Base-by-base conservation (phyloP, 2,797 vertebrate species). In the Coreius guichenoti region DNA sequence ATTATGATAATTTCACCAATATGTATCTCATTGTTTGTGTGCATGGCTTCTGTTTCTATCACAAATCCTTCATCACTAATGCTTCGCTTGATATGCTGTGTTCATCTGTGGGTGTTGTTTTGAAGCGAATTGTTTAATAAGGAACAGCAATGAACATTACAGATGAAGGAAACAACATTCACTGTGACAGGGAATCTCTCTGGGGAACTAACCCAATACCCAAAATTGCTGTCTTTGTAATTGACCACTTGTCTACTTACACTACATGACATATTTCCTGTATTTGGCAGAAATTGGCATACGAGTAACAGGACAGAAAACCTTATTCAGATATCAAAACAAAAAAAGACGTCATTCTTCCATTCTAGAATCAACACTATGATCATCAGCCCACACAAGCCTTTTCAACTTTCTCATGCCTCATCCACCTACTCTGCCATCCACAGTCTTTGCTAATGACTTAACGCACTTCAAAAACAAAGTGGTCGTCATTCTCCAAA, bases 351-450 rank as follows among this genome's bases (percentile, higher is more conserved):
- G 47, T 26, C n/a, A 17, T 63, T 63, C 61, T 65, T 49, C 39
- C 6, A 31, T 67, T 29, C 26, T 65, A 13, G 43, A 80, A 47
- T 49, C 19, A 21, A 23, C 61, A 33, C 61, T 47, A 47, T 4
- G 17, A 33, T 67, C 39, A 29, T 29, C 29, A 75, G 31, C 47
- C 45, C 29, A 54, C 47, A 33, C 54, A 56, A 47, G 12, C 17
- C 39, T 29, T 82, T 45, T 72, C n/a, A 82, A 16, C 69, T 23
- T 63, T 63, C 36, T 33, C 29, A 33, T 75, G 73, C 69, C 39
- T 73, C 49, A 68, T 73, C 68, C 83, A n/a, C 83, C 23, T 77
- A 49, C 74, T n/a, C 61, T n/a, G 58, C 31, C 74, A 69, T 67
- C 29, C 47, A 43, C 74, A 58, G 72, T 33, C 47, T 19, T 74